A percentile compares a stretch with the other conserved stretches of the same genome.
These are phyloP conservation scores for Dipus sagitta DNA, from an alignment of 2,797 vertebrate genomes.

Conservation along the genomic window DNA sequence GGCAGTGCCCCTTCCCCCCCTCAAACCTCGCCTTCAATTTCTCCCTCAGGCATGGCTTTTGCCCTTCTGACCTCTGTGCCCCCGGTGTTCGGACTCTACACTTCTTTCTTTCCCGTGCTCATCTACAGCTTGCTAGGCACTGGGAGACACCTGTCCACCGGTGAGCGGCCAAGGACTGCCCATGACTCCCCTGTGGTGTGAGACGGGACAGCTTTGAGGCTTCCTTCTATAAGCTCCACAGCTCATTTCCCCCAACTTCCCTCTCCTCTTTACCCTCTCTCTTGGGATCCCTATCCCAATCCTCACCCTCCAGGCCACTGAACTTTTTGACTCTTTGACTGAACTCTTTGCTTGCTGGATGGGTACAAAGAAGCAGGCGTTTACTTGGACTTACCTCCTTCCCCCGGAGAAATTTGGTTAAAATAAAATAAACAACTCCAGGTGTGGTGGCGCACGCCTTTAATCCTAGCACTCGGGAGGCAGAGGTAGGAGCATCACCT, in stretches of 20 bases:
- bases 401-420: background rate
- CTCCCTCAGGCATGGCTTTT: conserved; percentile 94
- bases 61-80: conserved; percentile 95
- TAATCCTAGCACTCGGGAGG: no score
- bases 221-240: background rate
- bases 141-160: conserved; percentile 95
- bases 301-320: background rate
- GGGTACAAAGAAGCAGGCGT: background rate
- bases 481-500: no score
- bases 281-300: background rate
- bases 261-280: background rate
- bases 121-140: conserved; percentile 95
- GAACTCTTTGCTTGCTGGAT: background rate
- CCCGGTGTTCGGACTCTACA: conserved; percentile 96
- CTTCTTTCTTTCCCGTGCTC: conserved; percentile 95
- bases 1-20: rapidly evolving
- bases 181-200: background rate
- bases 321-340: background rate
- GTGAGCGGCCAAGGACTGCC: conserved; percentile 84
- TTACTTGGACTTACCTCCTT: background rate
- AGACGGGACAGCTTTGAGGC: background rate
- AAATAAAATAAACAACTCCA: background rate
- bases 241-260: background rate
- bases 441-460: no score
- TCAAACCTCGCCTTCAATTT: background rate